Evolutionary conservation across 2,797 vertebrate species (phyloP).

Genomic region (Carapus acus): DNA sequence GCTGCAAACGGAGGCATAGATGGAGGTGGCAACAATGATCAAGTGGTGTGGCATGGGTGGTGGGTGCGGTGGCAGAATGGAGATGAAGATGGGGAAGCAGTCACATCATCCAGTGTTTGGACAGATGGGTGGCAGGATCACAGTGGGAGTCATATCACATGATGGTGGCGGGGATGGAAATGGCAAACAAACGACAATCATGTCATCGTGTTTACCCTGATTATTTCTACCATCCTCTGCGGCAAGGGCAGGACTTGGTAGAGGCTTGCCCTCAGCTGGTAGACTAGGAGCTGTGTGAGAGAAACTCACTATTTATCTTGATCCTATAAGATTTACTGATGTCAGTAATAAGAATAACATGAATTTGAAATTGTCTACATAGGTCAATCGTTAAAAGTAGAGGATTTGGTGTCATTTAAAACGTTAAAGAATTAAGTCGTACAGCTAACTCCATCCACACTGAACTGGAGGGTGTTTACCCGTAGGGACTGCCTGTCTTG

Average conservation of each 20-base stretch:
- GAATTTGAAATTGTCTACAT: too few species aligned
- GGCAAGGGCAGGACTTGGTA: conserved; percentile 69
- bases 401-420: not conserved
- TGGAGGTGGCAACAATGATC: conserved; percentile 50
- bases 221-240: conserved; percentile 67
- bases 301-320: conserved; percentile 61
- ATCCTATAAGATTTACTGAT: conserved; percentile 39
- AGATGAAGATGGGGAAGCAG: conserved; percentile 63
- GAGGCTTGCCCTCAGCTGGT: conserved; percentile 67
- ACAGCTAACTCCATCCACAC: not conserved
- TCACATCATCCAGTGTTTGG: conserved; percentile 56
- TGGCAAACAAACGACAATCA: conserved; percentile 46
- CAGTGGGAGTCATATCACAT: conserved; percentile 54
- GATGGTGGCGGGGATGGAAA: conserved; percentile 65
- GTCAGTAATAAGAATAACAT: too few species aligned
- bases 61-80: conserved; percentile 51
- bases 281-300: conserved; percentile 73
- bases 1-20: conserved; percentile 56
- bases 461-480: conserved; percentile 59
- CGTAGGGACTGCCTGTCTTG: conserved; percentile 48
- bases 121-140: conserved; percentile 50
- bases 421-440: not conserved
- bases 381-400: too few species aligned
- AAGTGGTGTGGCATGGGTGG: conserved; percentile 36
- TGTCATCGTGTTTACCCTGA: conserved; percentile 70